Evolutionary conservation across 2,888 invertebrate genomes (phyloP).

Genomic region (Heliconius charithonia): DNA sequence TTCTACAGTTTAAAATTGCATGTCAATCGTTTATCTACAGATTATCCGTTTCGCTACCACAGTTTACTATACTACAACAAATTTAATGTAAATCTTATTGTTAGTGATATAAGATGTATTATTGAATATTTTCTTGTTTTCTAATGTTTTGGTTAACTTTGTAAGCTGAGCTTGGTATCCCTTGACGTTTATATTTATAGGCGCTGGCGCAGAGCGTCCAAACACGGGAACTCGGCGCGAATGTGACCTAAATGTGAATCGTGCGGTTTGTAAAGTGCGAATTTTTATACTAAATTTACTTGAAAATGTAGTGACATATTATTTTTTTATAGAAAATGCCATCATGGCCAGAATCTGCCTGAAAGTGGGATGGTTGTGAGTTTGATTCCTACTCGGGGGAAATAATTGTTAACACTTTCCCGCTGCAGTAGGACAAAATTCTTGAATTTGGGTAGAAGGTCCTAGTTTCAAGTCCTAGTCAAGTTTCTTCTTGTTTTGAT

Average conservation of each 20-base stretch:
- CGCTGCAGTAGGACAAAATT: neutral
- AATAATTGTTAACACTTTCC: neutral
- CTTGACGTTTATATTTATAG: constrained; percentile 77
- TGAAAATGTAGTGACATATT: too few species aligned
- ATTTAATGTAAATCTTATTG: constrained; percentile 7
- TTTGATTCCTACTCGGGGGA: neutral
- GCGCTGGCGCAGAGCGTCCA: constrained; percentile 72
- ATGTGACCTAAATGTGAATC: constrained; percentile 73
- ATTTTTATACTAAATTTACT: constrained; percentile 14
- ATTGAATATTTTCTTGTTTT: constrained; percentile 4
- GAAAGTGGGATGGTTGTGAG: too few species aligned
- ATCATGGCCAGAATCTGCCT: too few species aligned
- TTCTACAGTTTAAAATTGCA: constrained; percentile 37
- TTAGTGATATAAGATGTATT: neutral
- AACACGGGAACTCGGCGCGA: constrained; percentile 74
- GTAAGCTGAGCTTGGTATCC: constrained; percentile 58
- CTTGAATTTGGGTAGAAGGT: too few species aligned
- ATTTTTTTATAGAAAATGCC: too few species aligned
- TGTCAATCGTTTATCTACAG: constrained; percentile 39
- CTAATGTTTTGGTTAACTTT: constrained; percentile 33
- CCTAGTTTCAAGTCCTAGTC: too few species aligned
- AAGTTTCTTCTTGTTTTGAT: too few species aligned
- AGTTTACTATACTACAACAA: neutral
- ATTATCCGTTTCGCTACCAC: constrained; percentile 30
- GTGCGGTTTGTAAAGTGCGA: constrained; percentile 51